Base-by-base conservation (phyloP, 2,888 invertebrate species). In the Xestia xanthographa region DNA sequence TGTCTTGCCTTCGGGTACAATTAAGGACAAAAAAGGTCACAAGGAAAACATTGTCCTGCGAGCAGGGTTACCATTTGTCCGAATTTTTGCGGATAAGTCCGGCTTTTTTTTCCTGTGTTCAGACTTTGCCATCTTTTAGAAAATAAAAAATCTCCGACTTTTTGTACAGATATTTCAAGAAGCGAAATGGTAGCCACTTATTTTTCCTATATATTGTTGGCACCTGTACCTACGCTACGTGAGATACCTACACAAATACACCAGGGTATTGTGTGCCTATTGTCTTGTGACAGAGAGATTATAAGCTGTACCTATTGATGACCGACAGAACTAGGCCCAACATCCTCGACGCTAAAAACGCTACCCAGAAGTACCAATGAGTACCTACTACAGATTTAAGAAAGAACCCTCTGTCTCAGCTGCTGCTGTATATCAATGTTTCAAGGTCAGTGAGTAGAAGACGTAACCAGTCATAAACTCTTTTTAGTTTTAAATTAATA, bases 1-100 rank as follows among this genome's bases (percentile, higher is more conserved):
- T 70, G 58, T 26, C 0, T 45, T 26, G n/a, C 71, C 34, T 58
- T 34, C 1, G 45, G 72, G 56, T n/a, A n/a, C n/a, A 34, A 56
- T 26, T 43, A 58, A 56, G 17, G 29, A 41, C n/a, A n/a, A 41
- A 45, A 45, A 43, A 34, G 72, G 71, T 70, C n/a, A 38, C 20
- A 43, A 26, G 58, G 5, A 45, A 70, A 67, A 71, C 45, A 58
- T 14, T 56, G 56, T 56, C 45, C 9, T 58, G 62, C 22, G 6
- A 8, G 26, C 26, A 56, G n/a, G 38, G 22, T 38, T 5, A 62
- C 12, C 0, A 22, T 62, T 62, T 38, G 6, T 62, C 17, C 12
- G 5, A 12, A 62, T 62, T 62, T 58, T 17, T 22, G 12, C 5
- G 6, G 6, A 38, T 22, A 14, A n/a, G 62, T 62, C 38, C 22